Evolutionary conservation across 1,140 invertebrate species (phyloP), one percentile per base, ranked within the genome.

Genomic region (Brachionus koreanus): DNA sequence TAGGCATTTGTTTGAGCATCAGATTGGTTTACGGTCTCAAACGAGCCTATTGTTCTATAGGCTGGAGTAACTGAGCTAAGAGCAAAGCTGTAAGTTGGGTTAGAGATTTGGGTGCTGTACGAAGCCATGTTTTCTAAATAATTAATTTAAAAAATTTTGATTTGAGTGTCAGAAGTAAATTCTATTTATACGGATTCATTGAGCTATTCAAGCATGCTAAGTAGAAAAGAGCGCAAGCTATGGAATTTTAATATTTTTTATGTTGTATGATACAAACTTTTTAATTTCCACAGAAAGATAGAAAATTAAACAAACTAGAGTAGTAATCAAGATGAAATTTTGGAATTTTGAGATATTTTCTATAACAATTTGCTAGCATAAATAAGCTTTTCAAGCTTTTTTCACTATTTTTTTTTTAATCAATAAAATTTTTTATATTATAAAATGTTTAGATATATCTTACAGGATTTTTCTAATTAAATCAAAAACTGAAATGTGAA

Each of bases 211-310:
- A 65, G 63, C 63, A 65, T 65, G 63, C 33, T 65, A 65, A 65
- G 33, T 33, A 10, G 29, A 19, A 33, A 65, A 35, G 25, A 65
- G 25, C 33, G 16, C 33, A 29, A 29, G 25, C 7, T 33, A 33
- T 65, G 63, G 63, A 65, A 65, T 65, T 65, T 65, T 65, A 65
- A 65, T 65, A 37, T 65, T 65, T 65, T 42, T 57, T 57, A 57
- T 57, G 49, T 57, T 57, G 49, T 57, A 57, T 57, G 49, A 57
- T 57, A 23, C 49, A 57, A 57, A 57, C 49, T 57, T 19, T 57
- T 57, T 57, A 57, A 19, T 25, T 57, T 57, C 7, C 49, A 57
- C 49, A 57, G 5, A 57, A 57, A 57, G 49, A 16, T 57, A 57
- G 49, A 57, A 57, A 57, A 57, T 57, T 57, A 57, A 57, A 57